Evolutionary conservation across 2,888 invertebrate species (phyloP).

Genomic region (Asteroscopus sphinx): DNA sequence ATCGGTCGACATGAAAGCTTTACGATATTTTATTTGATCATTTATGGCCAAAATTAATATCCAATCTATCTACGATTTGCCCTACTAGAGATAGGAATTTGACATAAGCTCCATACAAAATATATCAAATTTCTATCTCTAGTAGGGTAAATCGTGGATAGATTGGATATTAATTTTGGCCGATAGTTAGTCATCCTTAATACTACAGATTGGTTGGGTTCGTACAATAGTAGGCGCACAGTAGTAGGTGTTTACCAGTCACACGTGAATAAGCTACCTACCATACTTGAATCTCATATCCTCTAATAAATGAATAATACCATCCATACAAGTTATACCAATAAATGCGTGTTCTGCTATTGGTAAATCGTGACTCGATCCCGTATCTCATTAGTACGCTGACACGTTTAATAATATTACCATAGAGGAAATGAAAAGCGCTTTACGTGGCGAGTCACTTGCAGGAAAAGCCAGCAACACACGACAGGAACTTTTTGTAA

Average conservation of each 20-base stretch:
- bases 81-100: no score
- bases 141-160: no score
- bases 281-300: constrained; percentile 37
- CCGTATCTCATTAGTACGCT: constrained; percentile 79
- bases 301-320: constrained; percentile 53
- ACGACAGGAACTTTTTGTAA: constrained; percentile 83
- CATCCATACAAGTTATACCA: constrained; percentile 55
- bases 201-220: constrained; percentile 5
- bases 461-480: constrained; percentile 76
- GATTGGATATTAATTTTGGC: no score
- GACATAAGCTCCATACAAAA: no score
- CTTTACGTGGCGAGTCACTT: constrained; percentile 66
- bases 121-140: no score
- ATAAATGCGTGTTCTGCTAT: constrained; percentile 58
- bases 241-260: constrained; percentile 22
- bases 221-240: no score
- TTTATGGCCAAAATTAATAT: no score
- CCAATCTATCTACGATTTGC: no score
- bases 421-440: constrained; percentile 81
- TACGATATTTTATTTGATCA: not conserved
- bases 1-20: not conserved
- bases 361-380: constrained; percentile 70
- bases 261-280: constrained; percentile 31
- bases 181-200: constrained; percentile 3
- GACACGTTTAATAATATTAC: constrained; percentile 80